Base-by-base conservation (phyloP, 2,888 invertebrate genomes). In the Mythimna loreyi region DNA sequence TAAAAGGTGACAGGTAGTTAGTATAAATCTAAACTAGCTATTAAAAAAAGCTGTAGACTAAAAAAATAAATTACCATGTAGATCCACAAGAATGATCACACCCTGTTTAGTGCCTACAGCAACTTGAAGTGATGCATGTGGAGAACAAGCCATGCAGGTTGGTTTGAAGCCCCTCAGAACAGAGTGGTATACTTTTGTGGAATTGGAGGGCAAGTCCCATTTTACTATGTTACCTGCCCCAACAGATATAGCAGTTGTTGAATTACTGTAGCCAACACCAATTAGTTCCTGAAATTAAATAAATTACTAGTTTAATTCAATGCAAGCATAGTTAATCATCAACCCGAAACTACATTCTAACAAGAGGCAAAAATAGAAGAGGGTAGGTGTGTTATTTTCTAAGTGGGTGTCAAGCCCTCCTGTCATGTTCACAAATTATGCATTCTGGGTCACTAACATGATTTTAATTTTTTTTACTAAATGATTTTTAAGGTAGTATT, bases 171-270 rank as follows among this genome's bases (percentile, higher is more conserved):
- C 90, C 70, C 85, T 92, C 19, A 95, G 56, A 21, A 91, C 82
- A 36, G 83, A 78, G 21, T 61, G 73, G 72, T 94, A 91, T n/a
- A 86, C 80, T 69, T 89, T 94, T 3, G 94, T 92, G 50, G 95
- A 91, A 88, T 96, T 96, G 5, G 94, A 90, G n/a, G 86, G 88
- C 4, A 96, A 80, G 77, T 96, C 94, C 97, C 97, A 97, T 75
- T 96, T 92, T 0, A 95, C 91, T 62, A 97, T 83, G 64, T 91
- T 89, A 1, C 0, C 96, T 96, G 74, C 87, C 5, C 96, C 96
- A 21, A 96, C 94, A 65, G 96, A 95, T 43, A 97, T 86, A 0
- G 96, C 93, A 83, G 88, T 89, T 45, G 91, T 88, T 33, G 93
- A 93, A 76, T 90, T 93, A 83, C 96, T 95, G 70, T 94, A 94